phyloP scores from a whole-genome alignment of 2,888 invertebrate genomes.

The Stenichneumon culpator region DNA sequence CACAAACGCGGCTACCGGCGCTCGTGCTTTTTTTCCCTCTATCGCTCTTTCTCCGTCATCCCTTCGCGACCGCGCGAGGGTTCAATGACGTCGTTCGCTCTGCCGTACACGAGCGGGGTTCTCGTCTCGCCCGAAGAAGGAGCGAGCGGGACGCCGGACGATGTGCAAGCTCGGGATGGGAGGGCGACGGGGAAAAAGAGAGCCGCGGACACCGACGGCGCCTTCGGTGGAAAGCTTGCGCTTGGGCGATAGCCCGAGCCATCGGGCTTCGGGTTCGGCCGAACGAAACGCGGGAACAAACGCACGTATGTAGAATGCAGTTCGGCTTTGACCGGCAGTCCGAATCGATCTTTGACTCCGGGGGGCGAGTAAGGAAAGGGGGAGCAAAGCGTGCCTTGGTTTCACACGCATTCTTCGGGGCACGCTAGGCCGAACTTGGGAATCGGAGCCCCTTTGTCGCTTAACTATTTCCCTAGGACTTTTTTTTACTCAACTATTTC shows the following conservation, averaged over 20 bases:
- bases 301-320: conserved; percentile 31
- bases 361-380: neutral
- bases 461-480: too few species aligned
- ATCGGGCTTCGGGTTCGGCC: conserved; percentile 25
- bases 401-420: too few species aligned
- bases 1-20: neutral
- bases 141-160: conserved; percentile 71
- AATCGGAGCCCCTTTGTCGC: too few species aligned
- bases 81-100: conserved; percentile 79
- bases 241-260: conserved; percentile 57
- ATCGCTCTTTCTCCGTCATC: conserved; percentile 45
- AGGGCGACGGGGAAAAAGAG: neutral
- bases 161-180: conserved; percentile 70
- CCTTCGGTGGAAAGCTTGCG: conserved; percentile 58
- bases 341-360: conserved; percentile 55
- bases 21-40: conserved; percentile 8
- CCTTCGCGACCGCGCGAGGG: conserved; percentile 73
- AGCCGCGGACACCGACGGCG: conserved; percentile 57
- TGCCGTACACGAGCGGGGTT: conserved; percentile 55
- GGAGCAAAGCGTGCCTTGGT: too few species aligned
- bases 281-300: neutral
- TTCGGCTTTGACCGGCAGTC: conserved; percentile 39
- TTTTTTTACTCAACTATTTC: too few species aligned
- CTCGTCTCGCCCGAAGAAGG: conserved; percentile 65
- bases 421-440: too few species aligned